Base-by-base conservation (phyloP, 2,113 vertebrate genomes). In the Hylia prasina region DNA sequence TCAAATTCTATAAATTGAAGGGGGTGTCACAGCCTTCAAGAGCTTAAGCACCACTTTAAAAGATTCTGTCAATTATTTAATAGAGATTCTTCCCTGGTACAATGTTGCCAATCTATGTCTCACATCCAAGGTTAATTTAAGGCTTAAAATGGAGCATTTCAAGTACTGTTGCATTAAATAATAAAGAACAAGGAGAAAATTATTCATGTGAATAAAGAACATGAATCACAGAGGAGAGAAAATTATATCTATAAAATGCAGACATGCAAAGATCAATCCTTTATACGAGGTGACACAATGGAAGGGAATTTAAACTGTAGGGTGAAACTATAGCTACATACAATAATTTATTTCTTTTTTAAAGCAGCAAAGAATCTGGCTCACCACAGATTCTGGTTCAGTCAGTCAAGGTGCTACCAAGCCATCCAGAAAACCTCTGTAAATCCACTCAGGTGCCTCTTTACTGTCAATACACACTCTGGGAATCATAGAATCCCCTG, bases 31-130 rank as follows among this genome's bases (percentile, higher is more conserved):
- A 82, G 54, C 25, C 45, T 80, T 83, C 40, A 80, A 82, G 42
- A 93, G 37, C n/a, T 86, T 88, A 73, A 90, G 66, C 19, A 57
- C 9, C 31, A 58, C 54, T 92, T 90, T 79, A 61, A 76, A 93
- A 88, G 85, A 69, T 31, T 48, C 65, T 94, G 90, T 77, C 94
- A 92, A 82, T 92, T 88, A 88, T 82, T 96, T 50, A 85, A 94
- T 20, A 90, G 54, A 91, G 40, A 63, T 70, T 30, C 13, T 58
- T 83, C 78, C 20, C 44, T 45, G 61, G 44, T 15, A 66, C 25
- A 90, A 61, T 39, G 76, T 39, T 88, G 71, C 54, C 63, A 73
- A 93, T 80, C 61, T 88, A 27, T 48, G 40, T 28, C 66, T 88
- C 45, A 39, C 24, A 82, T 21, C 11, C 42, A 28, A 92, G 50